These are phyloP conservation scores for Pristionchus pacificus DNA, from an alignment of 1,140 invertebrate species.

Conservation along the genomic window DNA sequence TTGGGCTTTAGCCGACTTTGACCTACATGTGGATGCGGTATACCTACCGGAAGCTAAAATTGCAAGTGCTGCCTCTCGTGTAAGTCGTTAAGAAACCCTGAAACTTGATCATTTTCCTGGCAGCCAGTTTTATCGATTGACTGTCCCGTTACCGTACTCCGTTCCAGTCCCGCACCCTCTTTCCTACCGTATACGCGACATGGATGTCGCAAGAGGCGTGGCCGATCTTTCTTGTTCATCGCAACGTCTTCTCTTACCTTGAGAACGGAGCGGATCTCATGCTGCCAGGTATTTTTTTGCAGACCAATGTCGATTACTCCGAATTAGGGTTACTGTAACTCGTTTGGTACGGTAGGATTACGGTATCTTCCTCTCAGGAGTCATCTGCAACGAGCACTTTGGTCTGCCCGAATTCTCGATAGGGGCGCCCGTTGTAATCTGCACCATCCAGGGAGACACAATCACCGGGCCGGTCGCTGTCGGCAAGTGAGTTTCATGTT, in stretches of 20 bases:
- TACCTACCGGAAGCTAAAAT: too few species aligned
- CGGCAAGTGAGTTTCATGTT: conserved; percentile 7
- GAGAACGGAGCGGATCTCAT: conserved; percentile 39
- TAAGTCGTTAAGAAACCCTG: too few species aligned
- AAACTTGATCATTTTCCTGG: too few species aligned
- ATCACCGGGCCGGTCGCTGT: conserved; percentile 25
- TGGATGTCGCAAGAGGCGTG: conserved; percentile 19
- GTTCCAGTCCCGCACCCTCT: conserved; percentile 1
- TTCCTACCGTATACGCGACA: conserved; percentile 30
- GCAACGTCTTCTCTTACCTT: conserved; percentile 24
- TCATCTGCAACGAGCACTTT: background rate
- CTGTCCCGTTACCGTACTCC: conserved; percentile 18
- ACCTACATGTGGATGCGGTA: too few species aligned
- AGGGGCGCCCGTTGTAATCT: conserved; percentile 7
- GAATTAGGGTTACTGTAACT: too few species aligned
- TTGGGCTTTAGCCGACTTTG: too few species aligned
- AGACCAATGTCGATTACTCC: too few species aligned
- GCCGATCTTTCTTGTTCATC: conserved; percentile 28
- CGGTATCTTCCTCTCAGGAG: background rate
- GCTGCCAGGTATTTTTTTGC: conserved; percentile 28
- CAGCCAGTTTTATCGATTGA: too few species aligned
- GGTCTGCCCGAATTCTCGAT: background rate
- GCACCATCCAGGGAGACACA: background rate
- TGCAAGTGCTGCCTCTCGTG: too few species aligned
- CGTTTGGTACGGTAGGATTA: background rate